A percentile compares a stretch with the other conserved stretches of the same genome.
Conservation (phyloP, 2,797 vertebrate genomes). For the Rhabdomys pumilio region DNA sequence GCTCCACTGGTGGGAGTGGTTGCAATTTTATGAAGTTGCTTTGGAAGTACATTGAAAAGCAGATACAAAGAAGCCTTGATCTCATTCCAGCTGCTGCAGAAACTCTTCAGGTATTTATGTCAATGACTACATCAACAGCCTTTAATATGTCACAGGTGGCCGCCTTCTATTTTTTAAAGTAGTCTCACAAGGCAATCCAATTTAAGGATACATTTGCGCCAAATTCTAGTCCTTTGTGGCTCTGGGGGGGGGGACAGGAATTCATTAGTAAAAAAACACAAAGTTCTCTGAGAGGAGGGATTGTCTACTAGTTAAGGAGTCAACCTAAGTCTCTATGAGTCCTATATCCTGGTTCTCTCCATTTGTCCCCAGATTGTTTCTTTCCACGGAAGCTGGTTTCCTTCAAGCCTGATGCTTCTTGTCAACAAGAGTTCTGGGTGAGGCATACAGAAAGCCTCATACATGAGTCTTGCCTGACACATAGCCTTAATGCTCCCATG, state of each 20-base stretch:
- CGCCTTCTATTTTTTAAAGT: conserved; percentile 70
- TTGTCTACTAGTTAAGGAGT: conserved; percentile 56
- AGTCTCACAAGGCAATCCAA: conserved; percentile 63
- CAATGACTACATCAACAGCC: conserved; percentile 69
- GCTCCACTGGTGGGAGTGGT: background rate
- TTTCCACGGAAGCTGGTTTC: conserved; percentile 31
- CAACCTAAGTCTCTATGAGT: conserved; percentile 9
- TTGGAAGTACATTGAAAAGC: conserved; percentile 76
- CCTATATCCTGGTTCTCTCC: conserved; percentile 65
- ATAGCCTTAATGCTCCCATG: background rate
- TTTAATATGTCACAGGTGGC: conserved; percentile 78
- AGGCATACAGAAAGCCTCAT: background rate
- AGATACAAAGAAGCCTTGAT: conserved; percentile 70
- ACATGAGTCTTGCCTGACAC: background rate
- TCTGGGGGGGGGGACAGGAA: conserved; percentile 48
- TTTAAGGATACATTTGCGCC: conserved; percentile 75
- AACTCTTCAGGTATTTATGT: conserved; percentile 79
- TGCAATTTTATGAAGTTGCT: conserved; percentile 75
- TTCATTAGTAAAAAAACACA: conserved; percentile 74
- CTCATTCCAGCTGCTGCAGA: conserved; percentile 68
- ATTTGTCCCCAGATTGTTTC: conserved; percentile 37
- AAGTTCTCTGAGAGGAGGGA: conserved; percentile 70
- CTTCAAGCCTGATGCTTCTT: background rate
- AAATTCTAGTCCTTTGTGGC: conserved; percentile 76
- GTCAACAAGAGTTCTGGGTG: background rate